Percentiles rank a stretch among this genome's conserved stretches.
These are phyloP conservation scores for Catharus minimus DNA, from an alignment of 2,113 vertebrate species.

Conservation along the genomic window DNA sequence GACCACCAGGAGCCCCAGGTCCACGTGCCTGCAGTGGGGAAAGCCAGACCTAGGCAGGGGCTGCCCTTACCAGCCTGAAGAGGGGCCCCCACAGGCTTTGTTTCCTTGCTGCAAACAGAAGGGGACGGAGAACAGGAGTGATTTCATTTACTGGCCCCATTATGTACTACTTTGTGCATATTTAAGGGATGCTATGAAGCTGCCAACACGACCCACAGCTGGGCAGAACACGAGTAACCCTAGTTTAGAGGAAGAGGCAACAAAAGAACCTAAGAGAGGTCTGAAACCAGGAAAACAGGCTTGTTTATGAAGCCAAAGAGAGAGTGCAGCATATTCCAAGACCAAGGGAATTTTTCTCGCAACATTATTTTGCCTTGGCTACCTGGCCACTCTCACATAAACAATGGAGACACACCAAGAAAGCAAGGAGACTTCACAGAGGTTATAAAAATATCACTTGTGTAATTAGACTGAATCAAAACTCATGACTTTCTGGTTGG, in stretches of 20 bases:
- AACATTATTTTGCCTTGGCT: conserved; percentile 61
- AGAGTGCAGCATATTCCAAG: conserved; percentile 53
- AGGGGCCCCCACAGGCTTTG: not conserved
- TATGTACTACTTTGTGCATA: not conserved
- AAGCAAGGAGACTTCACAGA: conserved; percentile 59
- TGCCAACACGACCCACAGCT: conserved; percentile 11
- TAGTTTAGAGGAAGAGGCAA: conserved; percentile 37
- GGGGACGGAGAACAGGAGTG: not conserved
- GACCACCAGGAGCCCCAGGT: not conserved
- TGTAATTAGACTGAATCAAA: conserved; percentile 74
- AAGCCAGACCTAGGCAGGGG: not conserved
- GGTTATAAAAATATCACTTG: conserved; percentile 75
- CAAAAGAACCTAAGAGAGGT: conserved; percentile 4
- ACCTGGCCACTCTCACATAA: conserved; percentile 64
- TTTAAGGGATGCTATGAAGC: conserved; percentile 3
- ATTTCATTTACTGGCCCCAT: not conserved
- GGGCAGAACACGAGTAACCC: conserved; percentile 28
- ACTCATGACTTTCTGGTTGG: conserved; percentile 70
- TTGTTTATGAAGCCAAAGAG: conserved; percentile 66
- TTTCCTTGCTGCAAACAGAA: not conserved
- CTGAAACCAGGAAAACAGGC: conserved; percentile 58
- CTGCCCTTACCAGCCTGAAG: not conserved
- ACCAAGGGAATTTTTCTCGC: conserved; percentile 22
- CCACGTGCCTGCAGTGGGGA: not conserved
- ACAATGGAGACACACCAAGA: conserved; percentile 69